These are phyloP conservation scores for Telmatherina bonti DNA, from an alignment of 2,797 vertebrate genomes.

Conservation along the genomic window DNA sequence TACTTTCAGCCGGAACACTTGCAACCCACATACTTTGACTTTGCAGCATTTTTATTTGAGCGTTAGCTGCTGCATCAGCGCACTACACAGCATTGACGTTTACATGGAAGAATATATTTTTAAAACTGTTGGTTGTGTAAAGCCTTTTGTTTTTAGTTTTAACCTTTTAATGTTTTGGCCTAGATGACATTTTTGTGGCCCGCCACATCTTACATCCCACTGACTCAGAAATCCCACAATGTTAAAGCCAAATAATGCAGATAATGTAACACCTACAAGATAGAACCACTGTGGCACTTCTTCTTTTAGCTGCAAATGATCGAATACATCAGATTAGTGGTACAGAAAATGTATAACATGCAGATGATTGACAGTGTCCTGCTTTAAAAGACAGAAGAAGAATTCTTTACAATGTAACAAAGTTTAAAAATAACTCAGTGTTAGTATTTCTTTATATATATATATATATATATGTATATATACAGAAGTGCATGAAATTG, in stretches of 20 bases:
- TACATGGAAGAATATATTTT: conserved; percentile 9
- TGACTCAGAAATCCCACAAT: conserved; percentile 60
- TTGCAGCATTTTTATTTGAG: conserved; percentile 25
- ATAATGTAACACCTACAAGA: too few relatives aligned
- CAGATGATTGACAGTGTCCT: background rate
- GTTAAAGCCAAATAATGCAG: background rate
- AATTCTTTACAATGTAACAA: background rate
- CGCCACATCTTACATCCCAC: conserved; percentile 42
- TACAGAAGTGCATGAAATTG: too few relatives aligned
- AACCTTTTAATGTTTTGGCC: conserved; percentile 31
- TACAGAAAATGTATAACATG: too few relatives aligned
- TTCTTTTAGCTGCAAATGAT: too few relatives aligned
- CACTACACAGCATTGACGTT: conserved; percentile 14
- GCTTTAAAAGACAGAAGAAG: background rate
- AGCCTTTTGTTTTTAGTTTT: too few relatives aligned
- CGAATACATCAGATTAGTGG: too few relatives aligned
- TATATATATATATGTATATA: background rate
- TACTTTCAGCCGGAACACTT: conserved; percentile 39
- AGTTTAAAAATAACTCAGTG: background rate
- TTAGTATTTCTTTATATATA: background rate
- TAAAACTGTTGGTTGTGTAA: too few relatives aligned
- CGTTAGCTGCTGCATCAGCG: conserved; percentile 18
- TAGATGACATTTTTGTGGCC: conserved; percentile 50
- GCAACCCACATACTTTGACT: conserved; percentile 52
- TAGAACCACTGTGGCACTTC: too few relatives aligned